Base-by-base conservation (phyloP, 2,888 invertebrate genomes). In the Thelaira solivaga region DNA sequence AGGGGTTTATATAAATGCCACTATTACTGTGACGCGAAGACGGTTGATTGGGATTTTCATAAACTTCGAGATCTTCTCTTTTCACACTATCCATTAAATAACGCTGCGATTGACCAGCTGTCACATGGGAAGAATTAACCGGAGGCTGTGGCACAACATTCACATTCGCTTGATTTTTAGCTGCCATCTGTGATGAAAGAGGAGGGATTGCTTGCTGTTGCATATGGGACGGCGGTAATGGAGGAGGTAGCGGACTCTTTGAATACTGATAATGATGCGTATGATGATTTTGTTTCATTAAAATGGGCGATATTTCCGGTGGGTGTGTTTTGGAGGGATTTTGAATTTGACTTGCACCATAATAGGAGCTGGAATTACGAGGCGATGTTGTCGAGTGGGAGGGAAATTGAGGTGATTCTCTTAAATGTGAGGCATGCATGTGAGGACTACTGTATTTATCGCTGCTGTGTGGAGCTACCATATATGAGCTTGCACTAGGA, bases 1-100 rank as follows among this genome's bases (percentile, higher is more conserved):
- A 86, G 1, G 87, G 86, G 81, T 86, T 86, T 45, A 84, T 81
- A 75, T 86, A 86, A 3, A 87, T 80, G 26, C 83, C 82, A 39
- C 83, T 81, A 4, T 77, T 73, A 5, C 80, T 76, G 13, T 36
- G 73, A 11, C 73, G 73, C 8, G 53, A 8, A 26, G 71, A 20
- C 8, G 62, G 31, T 24, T 51, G 80, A 31, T 47, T 64, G 7
- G 78, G 34, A 76, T n/a, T 67, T 55, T 80, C 76, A 69, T 76
- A 79, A 2, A 69, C 47, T 53, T 78, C 75, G 29, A 81, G 55
- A 61, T 76, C 80, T 72, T 82, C 80, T 49, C 80, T 72, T 62
- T 80, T 82, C 20, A 80, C 76, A 57, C 68, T 78, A 36, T 76
- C 78, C 29, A 80, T 55, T 26, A 77, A 31, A 53, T 76, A 72